These are phyloP conservation scores for Mystacornis crossleyi DNA, from an alignment of 2,113 vertebrate genomes.

Conservation along the genomic window DNA sequence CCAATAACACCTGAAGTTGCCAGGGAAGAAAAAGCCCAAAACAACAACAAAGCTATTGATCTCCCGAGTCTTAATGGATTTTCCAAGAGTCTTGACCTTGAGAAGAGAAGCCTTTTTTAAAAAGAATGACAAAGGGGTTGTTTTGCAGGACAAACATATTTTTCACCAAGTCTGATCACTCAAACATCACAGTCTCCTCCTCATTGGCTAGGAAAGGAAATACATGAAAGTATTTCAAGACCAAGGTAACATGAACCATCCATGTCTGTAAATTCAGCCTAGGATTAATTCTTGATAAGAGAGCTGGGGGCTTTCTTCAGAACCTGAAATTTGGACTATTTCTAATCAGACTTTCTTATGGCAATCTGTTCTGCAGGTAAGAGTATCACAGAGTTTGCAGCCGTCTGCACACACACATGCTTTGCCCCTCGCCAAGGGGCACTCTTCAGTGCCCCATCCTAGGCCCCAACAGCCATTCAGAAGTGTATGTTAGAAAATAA, in stretches of 20 bases:
- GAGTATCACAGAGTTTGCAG: neutral
- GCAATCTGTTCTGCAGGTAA: neutral
- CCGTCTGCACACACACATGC: accelerated
- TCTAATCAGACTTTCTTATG: neutral
- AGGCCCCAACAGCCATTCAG: neutral
- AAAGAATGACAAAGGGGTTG: neutral
- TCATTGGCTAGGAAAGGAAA: neutral
- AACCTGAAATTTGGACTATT: neutral
- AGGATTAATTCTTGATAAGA: neutral
- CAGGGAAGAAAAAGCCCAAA: neutral
- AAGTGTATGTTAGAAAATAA: neutral
- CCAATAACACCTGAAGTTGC: neutral
- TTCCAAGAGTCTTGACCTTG: neutral
- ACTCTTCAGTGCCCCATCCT: neutral
- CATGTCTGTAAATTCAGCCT: neutral
- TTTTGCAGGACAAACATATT: neutral
- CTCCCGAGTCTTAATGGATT: neutral
- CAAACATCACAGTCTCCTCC: neutral
- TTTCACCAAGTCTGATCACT: neutral
- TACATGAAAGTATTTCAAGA: neutral
- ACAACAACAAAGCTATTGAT: neutral
- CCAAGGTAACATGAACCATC: accelerated
- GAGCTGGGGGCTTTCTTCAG: neutral
- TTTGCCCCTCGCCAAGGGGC: neutral
- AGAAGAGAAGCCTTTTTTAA: neutral